Evolutionary conservation across 2,888 invertebrate species (phyloP).

Genomic region (Perizoma flavofasciatum): DNA sequence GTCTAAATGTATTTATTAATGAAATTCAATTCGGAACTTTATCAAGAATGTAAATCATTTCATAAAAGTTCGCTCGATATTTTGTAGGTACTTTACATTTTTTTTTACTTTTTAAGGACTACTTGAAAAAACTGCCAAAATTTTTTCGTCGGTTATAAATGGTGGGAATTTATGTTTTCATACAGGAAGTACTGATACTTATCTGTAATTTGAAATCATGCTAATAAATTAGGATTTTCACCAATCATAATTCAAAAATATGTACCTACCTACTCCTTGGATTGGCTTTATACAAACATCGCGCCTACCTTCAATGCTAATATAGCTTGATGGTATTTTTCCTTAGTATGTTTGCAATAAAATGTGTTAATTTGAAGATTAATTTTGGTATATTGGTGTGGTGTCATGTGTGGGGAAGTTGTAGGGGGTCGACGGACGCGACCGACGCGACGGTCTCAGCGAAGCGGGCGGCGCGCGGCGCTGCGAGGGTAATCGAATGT

Average conservation of each 20-base stretch:
- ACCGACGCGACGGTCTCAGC: background rate
- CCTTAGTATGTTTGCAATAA: slow-evolving; percentile 12
- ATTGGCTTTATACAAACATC: background rate
- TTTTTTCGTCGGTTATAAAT: too few species aligned
- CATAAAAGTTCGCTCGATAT: slow-evolving; percentile 8
- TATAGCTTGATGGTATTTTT: slow-evolving; percentile 18
- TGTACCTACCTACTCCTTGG: background rate
- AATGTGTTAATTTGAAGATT: slow-evolving; percentile 30
- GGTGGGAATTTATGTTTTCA: background rate
- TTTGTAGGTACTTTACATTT: background rate
- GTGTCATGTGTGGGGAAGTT: slow-evolving; percentile 26
- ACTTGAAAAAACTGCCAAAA: too few species aligned
- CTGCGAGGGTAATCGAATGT: slow-evolving; percentile 73
- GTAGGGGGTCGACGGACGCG: slow-evolving; percentile 22
- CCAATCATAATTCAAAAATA: background rate
- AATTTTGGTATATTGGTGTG: slow-evolving; percentile 37
- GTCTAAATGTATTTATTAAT: slow-evolving; percentile 29
- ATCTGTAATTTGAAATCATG: background rate
- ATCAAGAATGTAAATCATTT: background rate
- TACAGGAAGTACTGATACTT: background rate
- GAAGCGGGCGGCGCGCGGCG: slow-evolving; percentile 17
- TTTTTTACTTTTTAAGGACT: background rate
- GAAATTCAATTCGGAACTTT: slow-evolving; percentile 20
- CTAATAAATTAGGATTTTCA: background rate
- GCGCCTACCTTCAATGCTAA: background rate